These are phyloP conservation scores for Drosophila buzzatii DNA, from an alignment of 2,888 invertebrate species.

Conservation along the genomic window DNA sequence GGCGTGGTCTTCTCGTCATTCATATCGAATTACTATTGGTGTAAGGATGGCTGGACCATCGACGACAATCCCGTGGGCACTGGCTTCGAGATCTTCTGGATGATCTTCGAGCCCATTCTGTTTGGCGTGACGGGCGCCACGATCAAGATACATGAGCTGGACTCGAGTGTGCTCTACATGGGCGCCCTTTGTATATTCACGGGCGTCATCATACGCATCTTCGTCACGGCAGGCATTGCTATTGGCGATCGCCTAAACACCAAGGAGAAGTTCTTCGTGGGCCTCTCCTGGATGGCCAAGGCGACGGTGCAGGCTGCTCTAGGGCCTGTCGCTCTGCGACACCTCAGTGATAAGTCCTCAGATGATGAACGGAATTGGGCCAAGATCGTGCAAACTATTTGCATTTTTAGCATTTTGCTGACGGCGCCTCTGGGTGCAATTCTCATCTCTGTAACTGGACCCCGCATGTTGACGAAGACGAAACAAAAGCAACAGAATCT, in stretches of 20 bases:
- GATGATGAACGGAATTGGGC: conserved; percentile 88
- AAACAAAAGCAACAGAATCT: conserved; percentile 88
- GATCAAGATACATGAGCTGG: conserved; percentile 91
- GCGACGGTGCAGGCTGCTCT: conserved; percentile 98
- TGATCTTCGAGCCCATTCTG: conserved; percentile 97
- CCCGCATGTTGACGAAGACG: conserved; percentile 91
- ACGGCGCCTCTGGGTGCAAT: conserved; percentile 94
- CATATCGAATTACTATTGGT: conserved; percentile 93
- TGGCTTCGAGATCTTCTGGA: conserved; percentile 96
- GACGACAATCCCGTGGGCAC: conserved; percentile 95
- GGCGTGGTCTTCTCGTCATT: conserved; percentile 94
- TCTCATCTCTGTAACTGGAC: conserved; percentile 91
- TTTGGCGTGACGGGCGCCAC: conserved; percentile 97
- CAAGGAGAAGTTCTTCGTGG: conserved; percentile 96
- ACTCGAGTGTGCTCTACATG: conserved; percentile 89
- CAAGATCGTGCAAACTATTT: conserved; percentile 90
- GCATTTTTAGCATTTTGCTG: conserved; percentile 92
- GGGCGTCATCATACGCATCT: conserved; percentile 89
- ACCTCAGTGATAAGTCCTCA: conserved; percentile 85
- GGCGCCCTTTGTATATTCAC: conserved; percentile 89
- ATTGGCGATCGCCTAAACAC: conserved; percentile 92
- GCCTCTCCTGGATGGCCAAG: conserved; percentile 97
- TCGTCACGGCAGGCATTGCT: conserved; percentile 89
- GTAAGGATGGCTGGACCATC: conserved; percentile 93
- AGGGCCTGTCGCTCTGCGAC: conserved; percentile 91